Evolutionary conservation across 1,140 invertebrate species (phyloP), one percentile per base, ranked within the genome.

Genomic region (Dryas iulia): DNA sequence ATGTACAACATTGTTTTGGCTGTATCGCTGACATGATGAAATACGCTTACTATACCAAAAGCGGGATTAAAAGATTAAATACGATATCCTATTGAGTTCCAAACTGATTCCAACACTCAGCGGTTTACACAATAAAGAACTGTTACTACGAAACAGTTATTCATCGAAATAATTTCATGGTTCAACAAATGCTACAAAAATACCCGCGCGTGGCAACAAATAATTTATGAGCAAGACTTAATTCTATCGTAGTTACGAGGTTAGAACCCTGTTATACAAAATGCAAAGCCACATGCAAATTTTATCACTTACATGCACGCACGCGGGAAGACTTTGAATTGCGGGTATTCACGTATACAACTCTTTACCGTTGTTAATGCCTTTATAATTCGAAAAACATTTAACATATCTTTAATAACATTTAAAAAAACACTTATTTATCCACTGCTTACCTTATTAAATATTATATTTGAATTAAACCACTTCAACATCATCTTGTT

Each of bases 401-500:
- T 26, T 14, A n/a, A n/a, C n/a, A n/a, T n/a, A n/a, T n/a, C n/a
- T n/a, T n/a, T n/a, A n/a, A n/a, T 28, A 59, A 59, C 14, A 26
- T 6, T n/a, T 33, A 10, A 24, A 47, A 47, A 18, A 24, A 39
- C 14, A 33, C 53, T 24, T 8, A 58, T 57, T 26, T 58, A 58
- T 1, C 2, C 23, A 60, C 14, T 68, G 63, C 85, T 86, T 81
- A 87, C 85, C 85, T 87, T 75, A 74, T 74, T 75, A 71, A 79
- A 73, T 73, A 73, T 81, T 77, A 77, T 78, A 79, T 74, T 86
- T 72, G 74, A 72, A 81, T 76, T 76, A 74, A 75, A 73, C 67
- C 73, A 72, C 72, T 72, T 72, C 69, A 81, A 77, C 83, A 89
- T 87, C 73, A 78, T 84, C 83, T 73, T 77, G 74, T 66, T 76